Percentiles rank a stretch among this genome's conserved stretches.
These are phyloP conservation scores for Rhineura floridana DNA, from an alignment of 2,113 vertebrate species.

Conservation along the genomic window DNA sequence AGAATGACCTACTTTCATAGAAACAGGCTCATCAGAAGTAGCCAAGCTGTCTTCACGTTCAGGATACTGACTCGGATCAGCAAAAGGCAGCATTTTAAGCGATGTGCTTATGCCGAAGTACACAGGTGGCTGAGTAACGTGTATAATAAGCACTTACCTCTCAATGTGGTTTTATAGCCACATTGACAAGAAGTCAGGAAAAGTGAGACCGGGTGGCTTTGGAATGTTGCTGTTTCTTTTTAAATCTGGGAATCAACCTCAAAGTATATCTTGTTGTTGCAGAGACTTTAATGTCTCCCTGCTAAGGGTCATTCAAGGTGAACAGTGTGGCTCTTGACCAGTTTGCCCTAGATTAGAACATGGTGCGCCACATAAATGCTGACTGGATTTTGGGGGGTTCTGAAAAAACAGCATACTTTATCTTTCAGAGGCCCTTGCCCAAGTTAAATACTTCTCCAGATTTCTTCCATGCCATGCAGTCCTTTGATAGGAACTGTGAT, in stretches of 20 bases:
- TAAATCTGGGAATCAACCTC: background rate
- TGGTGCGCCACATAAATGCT: background rate
- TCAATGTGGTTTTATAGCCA: conserved; percentile 15
- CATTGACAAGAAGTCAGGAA: conserved; percentile 6
- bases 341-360: background rate
- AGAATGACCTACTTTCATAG: conserved; percentile 56
- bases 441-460: background rate
- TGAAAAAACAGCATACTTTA: background rate
- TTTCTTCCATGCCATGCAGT: background rate
- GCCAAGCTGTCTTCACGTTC: conserved; percentile 39
- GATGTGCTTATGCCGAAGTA: background rate
- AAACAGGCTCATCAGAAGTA: conserved; percentile 39
- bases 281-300: background rate
- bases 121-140: background rate
- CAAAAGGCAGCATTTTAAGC: conserved; percentile 32
- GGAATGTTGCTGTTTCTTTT: background rate
- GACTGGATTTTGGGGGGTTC: background rate
- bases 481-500: background rate
- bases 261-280: conserved; percentile 3
- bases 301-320: background rate
- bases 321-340: background rate
- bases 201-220: conserved; percentile 16
- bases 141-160: conserved; percentile 28
- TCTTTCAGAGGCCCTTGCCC: background rate
- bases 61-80: conserved; percentile 54